Conservation (phyloP, 2,888 invertebrate species). For the Drosophila hamatofila region DNA sequence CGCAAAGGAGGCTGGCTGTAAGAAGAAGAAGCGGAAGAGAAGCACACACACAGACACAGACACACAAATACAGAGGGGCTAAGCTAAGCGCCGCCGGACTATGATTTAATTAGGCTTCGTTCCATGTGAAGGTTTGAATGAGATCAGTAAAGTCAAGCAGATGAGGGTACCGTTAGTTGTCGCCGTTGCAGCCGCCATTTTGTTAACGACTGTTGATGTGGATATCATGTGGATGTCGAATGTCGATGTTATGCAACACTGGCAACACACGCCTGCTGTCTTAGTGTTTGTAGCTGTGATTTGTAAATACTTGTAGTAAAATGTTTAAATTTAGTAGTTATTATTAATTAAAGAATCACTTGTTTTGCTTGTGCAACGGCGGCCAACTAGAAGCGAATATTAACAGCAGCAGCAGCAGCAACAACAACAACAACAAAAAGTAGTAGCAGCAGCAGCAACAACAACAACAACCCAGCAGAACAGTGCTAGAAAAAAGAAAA, state of each 20-base stretch:
- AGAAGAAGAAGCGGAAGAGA: constrained; percentile 62
- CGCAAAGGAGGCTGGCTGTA: constrained; percentile 93
- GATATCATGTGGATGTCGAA: neutral
- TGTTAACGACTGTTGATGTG: constrained; percentile 6
- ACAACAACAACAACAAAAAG: constrained; percentile 4
- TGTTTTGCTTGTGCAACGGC: constrained; percentile 52
- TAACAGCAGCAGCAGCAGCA: constrained; percentile 8
- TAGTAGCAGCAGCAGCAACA: constrained; percentile 10
- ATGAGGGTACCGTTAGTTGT: constrained; percentile 24
- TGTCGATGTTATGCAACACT: constrained; percentile 62
- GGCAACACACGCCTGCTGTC: constrained; percentile 43
- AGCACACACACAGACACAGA: constrained; percentile 4
- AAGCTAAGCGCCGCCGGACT: constrained; percentile 26
- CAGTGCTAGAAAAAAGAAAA: neutral
- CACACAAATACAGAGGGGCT: constrained; percentile 10
- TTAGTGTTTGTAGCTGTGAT: constrained; percentile 78
- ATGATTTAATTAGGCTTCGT: constrained; percentile 46
- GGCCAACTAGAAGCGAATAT: constrained; percentile 24
- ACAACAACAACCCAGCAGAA: constrained; percentile 11
- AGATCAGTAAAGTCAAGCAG: constrained; percentile 14
- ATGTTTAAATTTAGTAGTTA: constrained; percentile 79
- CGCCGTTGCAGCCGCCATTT: constrained; percentile 27
- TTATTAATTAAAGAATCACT: constrained; percentile 59
- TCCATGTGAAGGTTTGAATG: constrained; percentile 4
- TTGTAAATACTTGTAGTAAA: constrained; percentile 75